Conservation (phyloP, 2,113 vertebrate genomes). For the Oryzias melastigma region DNA sequence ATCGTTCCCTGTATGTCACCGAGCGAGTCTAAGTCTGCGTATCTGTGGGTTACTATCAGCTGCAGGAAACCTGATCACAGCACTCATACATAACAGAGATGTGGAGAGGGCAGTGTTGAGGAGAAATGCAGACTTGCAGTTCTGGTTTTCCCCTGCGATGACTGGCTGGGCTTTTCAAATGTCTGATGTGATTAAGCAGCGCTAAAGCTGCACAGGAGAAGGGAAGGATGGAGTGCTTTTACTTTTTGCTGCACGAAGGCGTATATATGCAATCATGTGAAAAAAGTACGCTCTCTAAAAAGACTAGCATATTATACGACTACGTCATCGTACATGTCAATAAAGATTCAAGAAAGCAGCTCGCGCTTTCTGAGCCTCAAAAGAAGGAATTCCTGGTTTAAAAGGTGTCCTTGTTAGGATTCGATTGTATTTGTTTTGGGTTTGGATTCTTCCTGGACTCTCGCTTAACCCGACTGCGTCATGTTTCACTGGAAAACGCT, state of each 20-base stretch:
- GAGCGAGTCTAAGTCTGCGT: conserved; percentile 30
- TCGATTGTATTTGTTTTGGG: too few relatives aligned
- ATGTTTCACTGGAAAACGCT: too few relatives aligned
- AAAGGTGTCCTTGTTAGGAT: too few relatives aligned
- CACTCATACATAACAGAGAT: conserved; percentile 73
- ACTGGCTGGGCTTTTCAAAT: conserved; percentile 65
- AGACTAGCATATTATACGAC: background rate
- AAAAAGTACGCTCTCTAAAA: background rate
- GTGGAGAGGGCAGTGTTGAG: conserved; percentile 53
- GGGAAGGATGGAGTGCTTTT: conserved; percentile 20
- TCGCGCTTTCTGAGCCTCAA: background rate
- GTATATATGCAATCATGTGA: background rate
- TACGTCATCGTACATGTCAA: background rate
- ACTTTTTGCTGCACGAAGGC: background rate
- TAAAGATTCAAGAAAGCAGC: background rate
- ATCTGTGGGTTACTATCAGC: conserved; percentile 43
- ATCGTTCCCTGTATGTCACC: conserved; percentile 47
- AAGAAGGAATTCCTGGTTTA: too few relatives aligned
- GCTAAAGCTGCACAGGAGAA: conserved; percentile 37
- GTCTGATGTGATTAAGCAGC: conserved; percentile 65
- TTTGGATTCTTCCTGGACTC: too few relatives aligned
- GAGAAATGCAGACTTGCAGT: conserved; percentile 74
- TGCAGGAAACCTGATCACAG: conserved; percentile 74
- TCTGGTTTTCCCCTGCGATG: conserved; percentile 68
- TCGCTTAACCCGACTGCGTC: too few relatives aligned